Evolutionary conservation across 1,140 invertebrate species (phyloP).

Genomic region (Cotesia typhae): DNA sequence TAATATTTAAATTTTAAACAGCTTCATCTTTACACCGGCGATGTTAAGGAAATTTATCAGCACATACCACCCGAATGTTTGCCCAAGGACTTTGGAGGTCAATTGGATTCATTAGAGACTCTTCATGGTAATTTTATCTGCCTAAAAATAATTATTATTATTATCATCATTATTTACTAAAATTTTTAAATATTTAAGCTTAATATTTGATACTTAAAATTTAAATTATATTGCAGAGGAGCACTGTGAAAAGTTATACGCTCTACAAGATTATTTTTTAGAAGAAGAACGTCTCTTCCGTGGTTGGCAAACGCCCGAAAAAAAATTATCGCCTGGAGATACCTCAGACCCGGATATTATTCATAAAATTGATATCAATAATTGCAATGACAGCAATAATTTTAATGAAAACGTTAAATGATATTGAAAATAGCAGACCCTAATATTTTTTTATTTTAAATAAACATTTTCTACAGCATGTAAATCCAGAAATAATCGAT

Average conservation of each 20-base stretch:
- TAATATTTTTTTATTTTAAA: no score
- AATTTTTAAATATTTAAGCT: no score
- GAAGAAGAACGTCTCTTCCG: slow-evolving; percentile 57
- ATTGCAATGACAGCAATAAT: no score
- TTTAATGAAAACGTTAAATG: no score
- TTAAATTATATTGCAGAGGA: slow-evolving; percentile 44
- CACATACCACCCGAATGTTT: slow-evolving; percentile 61
- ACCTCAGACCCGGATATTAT: background rate
- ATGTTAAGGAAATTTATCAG: slow-evolving; percentile 59
- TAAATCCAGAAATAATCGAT: no score
- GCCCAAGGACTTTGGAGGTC: slow-evolving; percentile 64
- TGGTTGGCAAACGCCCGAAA: slow-evolving; percentile 33
- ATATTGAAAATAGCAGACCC: no score
- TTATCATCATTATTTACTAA: slow-evolving; percentile 12
- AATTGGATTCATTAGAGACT: slow-evolving; percentile 54
- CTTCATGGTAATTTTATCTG: slow-evolving; percentile 51
- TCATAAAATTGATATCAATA: background rate
- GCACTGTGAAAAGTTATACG: slow-evolving; percentile 52
- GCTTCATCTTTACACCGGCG: slow-evolving; percentile 62
- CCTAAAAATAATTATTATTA: background rate
- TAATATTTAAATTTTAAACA: slow-evolving; percentile 39
- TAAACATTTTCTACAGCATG: no score
- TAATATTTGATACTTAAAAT: no score
- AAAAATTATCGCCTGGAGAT: background rate
- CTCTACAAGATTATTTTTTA: slow-evolving; percentile 59